These are phyloP conservation scores for Poeciliopsis turrubarensis DNA, from an alignment of 2,113 vertebrate species.

Conservation along the genomic window DNA sequence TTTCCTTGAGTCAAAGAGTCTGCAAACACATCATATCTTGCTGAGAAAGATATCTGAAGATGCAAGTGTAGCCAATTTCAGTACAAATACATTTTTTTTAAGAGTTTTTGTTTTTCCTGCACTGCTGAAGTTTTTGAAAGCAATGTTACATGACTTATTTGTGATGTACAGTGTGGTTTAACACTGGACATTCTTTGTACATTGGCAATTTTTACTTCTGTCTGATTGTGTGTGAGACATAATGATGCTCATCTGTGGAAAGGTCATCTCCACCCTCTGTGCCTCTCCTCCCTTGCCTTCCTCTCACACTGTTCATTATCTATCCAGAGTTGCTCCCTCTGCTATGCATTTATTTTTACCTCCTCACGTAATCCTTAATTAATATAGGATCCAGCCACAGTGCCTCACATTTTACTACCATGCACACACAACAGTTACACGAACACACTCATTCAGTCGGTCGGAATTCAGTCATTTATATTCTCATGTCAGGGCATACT, in stretches of 20 bases:
- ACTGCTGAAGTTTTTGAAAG: background rate
- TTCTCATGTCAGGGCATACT: slow-evolving; percentile 37
- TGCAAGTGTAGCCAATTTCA: background rate
- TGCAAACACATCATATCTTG: background rate
- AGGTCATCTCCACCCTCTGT: slow-evolving; percentile 72
- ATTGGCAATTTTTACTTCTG: slow-evolving; percentile 22
- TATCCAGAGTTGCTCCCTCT: slow-evolving; percentile 58
- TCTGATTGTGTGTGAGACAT: slow-evolving; percentile 34
- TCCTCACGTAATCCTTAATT: slow-evolving; percentile 76
- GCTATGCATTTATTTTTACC: slow-evolving; percentile 76
- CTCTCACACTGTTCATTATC: slow-evolving; percentile 67
- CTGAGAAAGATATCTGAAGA: background rate
- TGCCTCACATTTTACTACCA: slow-evolving; percentile 55
- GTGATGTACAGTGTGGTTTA: slow-evolving; percentile 2
- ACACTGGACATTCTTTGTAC: slow-evolving; percentile 25
- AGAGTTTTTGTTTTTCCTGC: background rate
- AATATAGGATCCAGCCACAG: slow-evolving; percentile 67
- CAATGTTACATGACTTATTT: slow-evolving; percentile 1
- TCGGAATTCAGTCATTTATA: slow-evolving; percentile 45
- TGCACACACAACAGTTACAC: slow-evolving; percentile 38
- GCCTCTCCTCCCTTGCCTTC: slow-evolving; percentile 52
- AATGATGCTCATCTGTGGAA: slow-evolving; percentile 70
- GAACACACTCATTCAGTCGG: slow-evolving; percentile 52
- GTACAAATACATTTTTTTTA: background rate
- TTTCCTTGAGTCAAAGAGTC: background rate